phyloP scores from a whole-genome alignment of 2,797 vertebrate genomes.

The Malacoraja senta region DNA sequence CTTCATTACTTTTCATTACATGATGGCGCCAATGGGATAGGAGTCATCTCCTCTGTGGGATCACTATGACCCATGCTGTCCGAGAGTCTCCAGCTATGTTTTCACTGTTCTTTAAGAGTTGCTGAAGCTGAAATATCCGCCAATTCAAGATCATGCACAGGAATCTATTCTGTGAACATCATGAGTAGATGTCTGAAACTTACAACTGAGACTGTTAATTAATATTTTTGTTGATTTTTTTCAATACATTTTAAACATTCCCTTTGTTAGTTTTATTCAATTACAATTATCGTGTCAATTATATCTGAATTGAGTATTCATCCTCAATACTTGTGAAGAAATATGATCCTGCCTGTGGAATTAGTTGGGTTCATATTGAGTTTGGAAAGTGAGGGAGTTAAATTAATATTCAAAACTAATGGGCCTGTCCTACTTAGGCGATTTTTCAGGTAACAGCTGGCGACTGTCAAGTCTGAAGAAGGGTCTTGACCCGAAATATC shows the following conservation, averaged over 20 bases:
- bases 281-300: background rate
- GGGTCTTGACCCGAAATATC: no score
- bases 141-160: background rate
- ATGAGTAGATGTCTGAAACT: background rate
- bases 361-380: background rate
- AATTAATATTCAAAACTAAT: slow-evolving; percentile 16
- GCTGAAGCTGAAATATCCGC: background rate
- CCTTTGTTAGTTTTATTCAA: background rate
- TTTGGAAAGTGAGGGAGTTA: background rate
- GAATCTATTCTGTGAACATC: background rate
- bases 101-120: background rate
- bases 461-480: no score
- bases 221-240: background rate
- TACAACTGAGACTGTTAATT: background rate
- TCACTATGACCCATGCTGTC: background rate
- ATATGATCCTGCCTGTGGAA: background rate
- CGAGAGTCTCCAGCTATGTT: background rate
- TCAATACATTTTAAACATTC: background rate
- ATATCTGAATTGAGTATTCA: background rate
- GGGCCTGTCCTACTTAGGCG: no score
- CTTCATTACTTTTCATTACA: background rate
- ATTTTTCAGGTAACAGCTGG: no score
- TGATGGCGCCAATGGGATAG: background rate
- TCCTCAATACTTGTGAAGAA: no score
- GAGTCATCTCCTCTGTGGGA: background rate